Conservation (phyloP, 2,113 vertebrate genomes). For the Plecotus auritus region DNA sequence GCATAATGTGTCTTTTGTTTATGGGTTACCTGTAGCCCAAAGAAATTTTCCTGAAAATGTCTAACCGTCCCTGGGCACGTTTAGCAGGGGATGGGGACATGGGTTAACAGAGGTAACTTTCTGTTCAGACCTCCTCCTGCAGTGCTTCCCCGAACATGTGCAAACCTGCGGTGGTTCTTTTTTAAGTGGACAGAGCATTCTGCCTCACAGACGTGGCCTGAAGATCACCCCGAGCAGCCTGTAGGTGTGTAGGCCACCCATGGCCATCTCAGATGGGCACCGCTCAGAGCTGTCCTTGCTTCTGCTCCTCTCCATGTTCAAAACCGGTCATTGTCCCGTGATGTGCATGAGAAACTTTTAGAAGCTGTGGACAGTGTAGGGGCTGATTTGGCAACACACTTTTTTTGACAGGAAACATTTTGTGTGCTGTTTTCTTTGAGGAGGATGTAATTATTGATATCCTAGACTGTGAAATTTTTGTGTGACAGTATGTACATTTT, state of each 20-base stretch:
- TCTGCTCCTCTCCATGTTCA: not conserved
- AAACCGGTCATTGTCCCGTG: not conserved
- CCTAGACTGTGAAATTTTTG: constrained; percentile 75
- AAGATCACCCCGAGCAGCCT: not conserved
- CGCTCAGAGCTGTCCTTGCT: not conserved
- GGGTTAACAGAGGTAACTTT: not conserved
- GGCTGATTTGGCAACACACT: constrained; percentile 45
- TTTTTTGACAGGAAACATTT: constrained; percentile 18
- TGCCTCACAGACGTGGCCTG: not conserved
- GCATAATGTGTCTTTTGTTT: not conserved
- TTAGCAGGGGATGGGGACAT: not conserved
- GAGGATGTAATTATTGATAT: constrained; percentile 31
- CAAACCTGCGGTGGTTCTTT: not conserved
- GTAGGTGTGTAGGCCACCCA: not conserved
- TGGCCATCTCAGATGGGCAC: not conserved
- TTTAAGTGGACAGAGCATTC: not conserved
- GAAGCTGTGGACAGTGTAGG: constrained; percentile 29
- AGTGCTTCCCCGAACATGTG: not conserved
- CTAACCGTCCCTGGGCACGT: not conserved
- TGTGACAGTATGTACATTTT: constrained; percentile 65
- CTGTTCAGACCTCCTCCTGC: not conserved
- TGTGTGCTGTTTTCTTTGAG: not conserved
- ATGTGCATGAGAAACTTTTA: constrained; percentile 12
- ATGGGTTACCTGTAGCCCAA: not conserved
- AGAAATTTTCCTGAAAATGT: not conserved